These are phyloP conservation scores for Trichechus manatus DNA, from an alignment of 2,113 vertebrate genomes.

Conservation along the genomic window DNA sequence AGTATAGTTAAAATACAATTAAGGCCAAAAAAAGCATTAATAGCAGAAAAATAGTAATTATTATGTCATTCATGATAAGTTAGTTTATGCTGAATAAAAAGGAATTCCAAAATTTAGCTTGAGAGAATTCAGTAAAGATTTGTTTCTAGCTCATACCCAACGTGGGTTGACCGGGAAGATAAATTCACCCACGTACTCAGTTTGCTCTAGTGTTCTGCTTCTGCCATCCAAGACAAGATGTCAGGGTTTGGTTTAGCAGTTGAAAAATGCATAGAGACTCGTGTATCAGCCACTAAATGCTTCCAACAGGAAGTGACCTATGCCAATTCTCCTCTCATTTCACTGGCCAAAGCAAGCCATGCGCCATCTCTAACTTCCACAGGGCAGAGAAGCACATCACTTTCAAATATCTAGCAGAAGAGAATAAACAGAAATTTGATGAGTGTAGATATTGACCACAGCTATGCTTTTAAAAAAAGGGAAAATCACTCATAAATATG, in stretches of 20 bases:
- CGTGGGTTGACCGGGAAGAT: neutral
- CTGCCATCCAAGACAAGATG: neutral
- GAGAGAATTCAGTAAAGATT: neutral
- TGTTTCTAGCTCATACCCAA: neutral
- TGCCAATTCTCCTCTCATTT: neutral
- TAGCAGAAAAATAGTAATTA: neutral
- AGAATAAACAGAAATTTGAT: neutral
- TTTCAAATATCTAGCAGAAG: neutral
- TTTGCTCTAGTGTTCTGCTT: neutral
- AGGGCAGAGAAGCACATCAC: neutral
- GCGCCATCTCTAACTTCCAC: neutral
- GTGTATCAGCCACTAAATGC: neutral
- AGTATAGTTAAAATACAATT: neutral
- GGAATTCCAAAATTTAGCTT: neutral
- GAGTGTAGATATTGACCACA: neutral
- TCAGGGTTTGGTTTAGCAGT: neutral
- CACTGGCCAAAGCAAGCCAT: neutral
- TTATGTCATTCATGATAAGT: neutral
- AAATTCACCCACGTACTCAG: no score
- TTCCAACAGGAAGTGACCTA: neutral
- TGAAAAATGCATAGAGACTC: neutral
- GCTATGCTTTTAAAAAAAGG: neutral
- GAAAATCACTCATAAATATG: neutral
- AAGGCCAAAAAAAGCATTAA: neutral
- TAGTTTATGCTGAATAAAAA: neutral